These are phyloP conservation scores for Festucalex cinctus DNA, from an alignment of 2,113 vertebrate species.

Conservation along the genomic window DNA sequence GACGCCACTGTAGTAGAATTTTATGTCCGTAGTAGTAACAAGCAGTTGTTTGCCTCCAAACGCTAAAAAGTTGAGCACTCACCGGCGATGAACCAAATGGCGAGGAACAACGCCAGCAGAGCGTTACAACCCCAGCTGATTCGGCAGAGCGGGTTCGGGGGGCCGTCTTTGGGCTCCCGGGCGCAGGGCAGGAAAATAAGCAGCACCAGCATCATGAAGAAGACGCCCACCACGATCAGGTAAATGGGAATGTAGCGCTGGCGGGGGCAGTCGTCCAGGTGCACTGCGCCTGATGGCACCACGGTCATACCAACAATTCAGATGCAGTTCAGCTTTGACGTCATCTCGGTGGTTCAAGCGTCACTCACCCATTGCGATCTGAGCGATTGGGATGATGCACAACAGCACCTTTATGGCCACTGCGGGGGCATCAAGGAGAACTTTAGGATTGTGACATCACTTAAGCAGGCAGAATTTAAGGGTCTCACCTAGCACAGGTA, in stretches of 20 bases:
- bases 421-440: neutral
- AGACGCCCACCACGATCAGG: conserved; percentile 63
- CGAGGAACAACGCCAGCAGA: conserved; percentile 41
- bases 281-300: conserved; percentile 43
- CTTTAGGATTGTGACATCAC: neutral
- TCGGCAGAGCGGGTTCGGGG: neutral
- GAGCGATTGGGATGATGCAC: conserved; percentile 47
- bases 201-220: conserved; percentile 33
- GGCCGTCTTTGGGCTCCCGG: neutral
- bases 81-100: conserved; percentile 72
- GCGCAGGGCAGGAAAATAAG: conserved; percentile 54
- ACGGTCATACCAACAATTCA: neutral
- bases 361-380: conserved; percentile 65
- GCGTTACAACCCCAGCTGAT: conserved; percentile 32
- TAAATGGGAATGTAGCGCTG: conserved; percentile 69
- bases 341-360: neutral
- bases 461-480: neutral
- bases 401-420: conserved; percentile 18
- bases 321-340: no score
- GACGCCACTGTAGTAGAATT: no score
- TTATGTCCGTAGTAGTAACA: no score
- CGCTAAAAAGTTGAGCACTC: conserved; percentile 14
- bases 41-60: neutral
- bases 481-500: conserved; percentile 25
- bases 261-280: conserved; percentile 62